Percentiles rank a stretch among this genome's conserved stretches.
phyloP scores from a whole-genome alignment of 2,113 vertebrate genomes.

The Zosterops pallidus region DNA sequence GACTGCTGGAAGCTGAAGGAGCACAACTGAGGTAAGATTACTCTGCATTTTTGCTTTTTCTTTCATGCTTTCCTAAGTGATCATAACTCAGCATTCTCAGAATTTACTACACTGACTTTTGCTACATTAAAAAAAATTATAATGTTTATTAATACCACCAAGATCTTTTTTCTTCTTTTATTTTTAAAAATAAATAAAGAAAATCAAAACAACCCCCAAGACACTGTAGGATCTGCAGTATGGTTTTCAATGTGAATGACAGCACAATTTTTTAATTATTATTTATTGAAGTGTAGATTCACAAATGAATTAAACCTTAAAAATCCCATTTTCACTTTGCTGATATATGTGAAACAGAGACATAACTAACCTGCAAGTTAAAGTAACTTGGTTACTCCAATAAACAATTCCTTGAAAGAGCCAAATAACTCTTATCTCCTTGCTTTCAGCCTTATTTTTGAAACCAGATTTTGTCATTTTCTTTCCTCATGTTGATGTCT shows the following conservation, averaged over 20 bases:
- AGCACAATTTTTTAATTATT: accelerated
- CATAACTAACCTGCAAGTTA: neutral
- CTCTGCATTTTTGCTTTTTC: neutral
- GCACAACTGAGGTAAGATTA: neutral
- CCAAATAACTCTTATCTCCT: neutral
- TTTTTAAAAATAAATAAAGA: neutral
- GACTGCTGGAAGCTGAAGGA: neutral
- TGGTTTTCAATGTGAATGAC: neutral
- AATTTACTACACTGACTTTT: neutral
- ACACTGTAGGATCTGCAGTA: neutral
- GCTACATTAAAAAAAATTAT: neutral
- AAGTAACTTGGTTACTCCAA: neutral
- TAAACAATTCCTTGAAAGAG: neutral
- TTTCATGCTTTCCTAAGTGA: neutral
- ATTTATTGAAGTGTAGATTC: neutral
- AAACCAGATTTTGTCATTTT: neutral
- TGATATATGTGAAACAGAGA: neutral
- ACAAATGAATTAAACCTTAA: neutral
- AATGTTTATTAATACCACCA: neutral
- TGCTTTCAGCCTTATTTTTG: neutral
- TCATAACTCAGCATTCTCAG: neutral
- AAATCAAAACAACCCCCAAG: neutral
- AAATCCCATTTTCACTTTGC: neutral
- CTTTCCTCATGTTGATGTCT: neutral
- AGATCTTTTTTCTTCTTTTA: neutral